phyloP scores from a whole-genome alignment of 2,113 vertebrate species.

The Phalacrocorax aristotelis region DNA sequence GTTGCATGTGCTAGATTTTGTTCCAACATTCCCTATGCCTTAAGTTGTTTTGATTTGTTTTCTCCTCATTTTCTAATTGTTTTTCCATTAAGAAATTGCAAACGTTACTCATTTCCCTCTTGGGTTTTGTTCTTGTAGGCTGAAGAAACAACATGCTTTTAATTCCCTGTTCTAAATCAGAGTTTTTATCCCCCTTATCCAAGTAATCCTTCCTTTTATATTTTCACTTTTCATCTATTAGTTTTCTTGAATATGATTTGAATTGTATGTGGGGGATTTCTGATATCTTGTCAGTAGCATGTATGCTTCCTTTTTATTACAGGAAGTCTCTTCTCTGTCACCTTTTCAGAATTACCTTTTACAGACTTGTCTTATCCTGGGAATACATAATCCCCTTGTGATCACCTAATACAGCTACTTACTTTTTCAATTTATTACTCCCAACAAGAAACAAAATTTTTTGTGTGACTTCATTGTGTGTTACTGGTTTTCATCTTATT shows the following conservation, averaged over 20 bases:
- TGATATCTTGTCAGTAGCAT: background rate
- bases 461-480: background rate
- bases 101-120: background rate
- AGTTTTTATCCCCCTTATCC: background rate
- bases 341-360: background rate
- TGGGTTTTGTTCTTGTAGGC: background rate
- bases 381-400: background rate
- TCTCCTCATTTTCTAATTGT: background rate
- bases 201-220: background rate
- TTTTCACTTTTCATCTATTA: background rate
- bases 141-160: background rate
- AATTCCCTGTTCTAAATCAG: background rate
- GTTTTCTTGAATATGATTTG: background rate
- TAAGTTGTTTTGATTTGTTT: background rate
- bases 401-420: background rate
- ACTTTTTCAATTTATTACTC: background rate
- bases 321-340: background rate
- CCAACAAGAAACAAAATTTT: background rate
- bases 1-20: background rate
- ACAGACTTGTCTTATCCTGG: background rate
- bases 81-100: background rate
- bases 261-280: background rate
- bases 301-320: background rate
- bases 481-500: background rate
- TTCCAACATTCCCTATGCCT: background rate